Base-by-base conservation (phyloP, 1,140 invertebrate species). In the Listronotus bonariensis region DNA sequence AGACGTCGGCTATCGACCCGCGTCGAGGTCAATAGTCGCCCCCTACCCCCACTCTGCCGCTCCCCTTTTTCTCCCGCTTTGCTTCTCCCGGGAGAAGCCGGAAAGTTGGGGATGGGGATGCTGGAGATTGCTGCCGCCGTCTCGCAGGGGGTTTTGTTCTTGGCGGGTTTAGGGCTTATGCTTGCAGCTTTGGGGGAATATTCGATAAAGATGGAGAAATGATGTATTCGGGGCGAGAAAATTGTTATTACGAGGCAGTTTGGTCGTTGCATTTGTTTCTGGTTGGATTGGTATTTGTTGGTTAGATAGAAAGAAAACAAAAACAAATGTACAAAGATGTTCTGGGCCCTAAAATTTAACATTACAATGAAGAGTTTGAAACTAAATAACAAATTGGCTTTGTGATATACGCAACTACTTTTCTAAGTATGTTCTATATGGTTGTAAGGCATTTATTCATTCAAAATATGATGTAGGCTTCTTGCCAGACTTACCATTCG, bases 1-100 rank as follows among this genome's bases (percentile, higher is more conserved):
- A 63, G 60, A 63, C 60, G 60, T 52, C 60, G 60, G 42, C 20
- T 63, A 63, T 63, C 60, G 60, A 63, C 51, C 60, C 41, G 52
- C 42, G 15, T 48, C 51, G 60, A 63, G 60, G 60, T 63, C 60
- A 63, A 63, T 55, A 63, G 60, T 63, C 60, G 52, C 43, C 60
- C 42, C 60, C 20, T 12, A 11, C 43, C 36, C 52, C 49, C 58
- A 6, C 49, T 26, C 15, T 12, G 31, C 49, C 49, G 40, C 46
- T 40, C 48, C 34, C 48, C 43, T 26, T 46, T 57, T 43, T 57
- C 40, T 42, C 55, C 38, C 40, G 4, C 18, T 11, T 12, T 40
- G 46, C 45, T 32, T 15, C 42, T 57, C 57, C 57, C 45, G 43
- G 43, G 57, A 48, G 57, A 59, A 59, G 45, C 42, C 43, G n/a